phyloP scores from a whole-genome alignment of 2,888 invertebrate genomes.

The Callosobruchus maculatus region DNA sequence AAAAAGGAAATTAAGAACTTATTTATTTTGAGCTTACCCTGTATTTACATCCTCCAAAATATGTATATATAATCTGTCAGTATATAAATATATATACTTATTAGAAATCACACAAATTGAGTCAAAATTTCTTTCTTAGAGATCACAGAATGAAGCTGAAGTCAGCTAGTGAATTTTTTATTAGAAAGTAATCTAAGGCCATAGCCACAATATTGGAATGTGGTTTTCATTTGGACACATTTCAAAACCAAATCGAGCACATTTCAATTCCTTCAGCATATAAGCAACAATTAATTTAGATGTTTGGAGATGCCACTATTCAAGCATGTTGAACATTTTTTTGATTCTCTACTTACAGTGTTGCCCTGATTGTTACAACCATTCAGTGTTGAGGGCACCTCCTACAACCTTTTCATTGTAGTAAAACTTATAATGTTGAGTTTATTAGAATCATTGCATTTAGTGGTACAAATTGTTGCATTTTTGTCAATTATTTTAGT shows the following conservation, averaged over 20 bases:
- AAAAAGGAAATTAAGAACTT: neutral
- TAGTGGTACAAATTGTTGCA: no score
- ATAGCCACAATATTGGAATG: conserved; percentile 34
- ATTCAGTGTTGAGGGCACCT: no score
- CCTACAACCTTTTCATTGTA: no score
- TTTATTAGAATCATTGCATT: no score
- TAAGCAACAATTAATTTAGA: neutral
- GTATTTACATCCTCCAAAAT: conserved; percentile 23
- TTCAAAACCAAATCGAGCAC: neutral
- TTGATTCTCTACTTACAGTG: no score
- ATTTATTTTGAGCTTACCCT: conserved; percentile 17
- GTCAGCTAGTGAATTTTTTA: conserved; percentile 29
- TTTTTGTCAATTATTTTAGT: no score
- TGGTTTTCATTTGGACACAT: conserved; percentile 15
- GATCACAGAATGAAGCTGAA: conserved; percentile 51
- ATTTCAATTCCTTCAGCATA: neutral
- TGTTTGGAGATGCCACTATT: no score
- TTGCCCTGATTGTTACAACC: no score
- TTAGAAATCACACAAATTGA: conserved; percentile 43
- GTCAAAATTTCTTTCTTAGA: conserved; percentile 40
- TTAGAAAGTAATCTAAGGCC: conserved; percentile 30
- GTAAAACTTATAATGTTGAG: no score
- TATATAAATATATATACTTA: conserved; percentile 26
- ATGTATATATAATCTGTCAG: conserved; percentile 24
- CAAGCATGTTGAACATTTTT: no score